Evolutionary conservation across 2,113 vertebrate species (phyloP).

Genomic region (Hystrix brachyura): DNA sequence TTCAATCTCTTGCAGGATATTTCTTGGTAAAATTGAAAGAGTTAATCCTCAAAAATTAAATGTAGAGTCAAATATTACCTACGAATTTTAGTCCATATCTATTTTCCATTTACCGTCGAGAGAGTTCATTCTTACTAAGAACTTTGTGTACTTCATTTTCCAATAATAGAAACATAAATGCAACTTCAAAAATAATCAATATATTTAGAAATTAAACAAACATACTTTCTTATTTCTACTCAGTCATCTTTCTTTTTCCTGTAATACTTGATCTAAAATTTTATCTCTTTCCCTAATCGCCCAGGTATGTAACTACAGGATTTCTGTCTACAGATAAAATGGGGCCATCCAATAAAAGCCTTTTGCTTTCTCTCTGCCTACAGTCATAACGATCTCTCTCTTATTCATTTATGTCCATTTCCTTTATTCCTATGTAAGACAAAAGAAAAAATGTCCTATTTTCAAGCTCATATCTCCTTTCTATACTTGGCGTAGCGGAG

Average conservation of each 20-base stretch:
- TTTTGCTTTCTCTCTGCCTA: neutral
- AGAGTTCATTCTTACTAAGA: slow-evolving; percentile 9
- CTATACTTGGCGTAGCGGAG: neutral
- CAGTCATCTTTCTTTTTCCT: neutral
- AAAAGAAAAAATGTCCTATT: neutral
- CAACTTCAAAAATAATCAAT: neutral
- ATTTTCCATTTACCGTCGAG: neutral
- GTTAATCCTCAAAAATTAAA: neutral
- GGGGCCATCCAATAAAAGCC: neutral
- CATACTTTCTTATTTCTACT: neutral
- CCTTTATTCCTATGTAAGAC: neutral
- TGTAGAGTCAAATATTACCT: neutral
- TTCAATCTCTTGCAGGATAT: neutral
- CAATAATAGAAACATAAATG: slow-evolving; percentile 18
- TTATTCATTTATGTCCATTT: neutral
- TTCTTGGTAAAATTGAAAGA: neutral
- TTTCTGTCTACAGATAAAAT: neutral
- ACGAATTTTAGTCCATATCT: neutral
- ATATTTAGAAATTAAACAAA: neutral
- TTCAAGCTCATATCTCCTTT: neutral
- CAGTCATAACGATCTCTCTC: neutral
- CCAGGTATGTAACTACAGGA: neutral
- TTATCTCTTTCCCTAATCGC: neutral
- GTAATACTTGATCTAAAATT: neutral
- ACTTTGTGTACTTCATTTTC: neutral